Conservation (phyloP, 1,140 invertebrate genomes). For the Helicorthomorpha holstii region DNA sequence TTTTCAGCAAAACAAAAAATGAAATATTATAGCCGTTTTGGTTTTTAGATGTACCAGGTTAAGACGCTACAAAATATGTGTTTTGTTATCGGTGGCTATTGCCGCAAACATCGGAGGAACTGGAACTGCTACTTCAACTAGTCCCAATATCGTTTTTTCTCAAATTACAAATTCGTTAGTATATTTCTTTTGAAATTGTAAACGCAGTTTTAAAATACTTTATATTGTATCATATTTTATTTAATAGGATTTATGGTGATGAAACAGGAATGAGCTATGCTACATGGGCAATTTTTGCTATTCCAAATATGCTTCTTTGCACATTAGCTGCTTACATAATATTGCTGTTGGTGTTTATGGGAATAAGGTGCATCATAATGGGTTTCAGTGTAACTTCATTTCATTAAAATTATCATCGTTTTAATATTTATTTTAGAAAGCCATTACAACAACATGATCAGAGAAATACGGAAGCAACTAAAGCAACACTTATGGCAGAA, state of each 20-base stretch:
- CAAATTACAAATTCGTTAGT: neutral
- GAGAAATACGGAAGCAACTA: neutral
- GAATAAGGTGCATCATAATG: neutral
- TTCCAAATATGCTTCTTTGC: neutral
- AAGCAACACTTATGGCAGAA: neutral
- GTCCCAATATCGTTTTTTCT: constrained; percentile 18
- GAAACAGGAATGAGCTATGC: neutral
- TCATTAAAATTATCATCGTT: too few relatives aligned
- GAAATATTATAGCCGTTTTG: too few relatives aligned
- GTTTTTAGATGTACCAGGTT: neutral
- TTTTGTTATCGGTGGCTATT: constrained; percentile 20
- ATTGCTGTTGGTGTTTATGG: neutral
- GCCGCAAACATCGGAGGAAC: constrained; percentile 23
- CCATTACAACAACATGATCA: too few relatives aligned
- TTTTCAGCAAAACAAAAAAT: too few relatives aligned
- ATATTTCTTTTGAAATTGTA: neutral
- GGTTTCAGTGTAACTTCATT: too few relatives aligned
- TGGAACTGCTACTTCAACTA: constrained; percentile 23
- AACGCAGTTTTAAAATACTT: too few relatives aligned
- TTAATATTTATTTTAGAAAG: too few relatives aligned
- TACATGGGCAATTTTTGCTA: neutral
- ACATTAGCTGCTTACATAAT: neutral
- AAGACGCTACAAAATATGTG: constrained; percentile 12
- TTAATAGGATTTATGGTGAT: neutral
- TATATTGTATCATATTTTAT: too few relatives aligned